Percentiles rank a stretch among this genome's conserved stretches.
These are phyloP conservation scores for Drosophila bocqueti DNA, from an alignment of 1,140 invertebrate species.

Conservation along the genomic window DNA sequence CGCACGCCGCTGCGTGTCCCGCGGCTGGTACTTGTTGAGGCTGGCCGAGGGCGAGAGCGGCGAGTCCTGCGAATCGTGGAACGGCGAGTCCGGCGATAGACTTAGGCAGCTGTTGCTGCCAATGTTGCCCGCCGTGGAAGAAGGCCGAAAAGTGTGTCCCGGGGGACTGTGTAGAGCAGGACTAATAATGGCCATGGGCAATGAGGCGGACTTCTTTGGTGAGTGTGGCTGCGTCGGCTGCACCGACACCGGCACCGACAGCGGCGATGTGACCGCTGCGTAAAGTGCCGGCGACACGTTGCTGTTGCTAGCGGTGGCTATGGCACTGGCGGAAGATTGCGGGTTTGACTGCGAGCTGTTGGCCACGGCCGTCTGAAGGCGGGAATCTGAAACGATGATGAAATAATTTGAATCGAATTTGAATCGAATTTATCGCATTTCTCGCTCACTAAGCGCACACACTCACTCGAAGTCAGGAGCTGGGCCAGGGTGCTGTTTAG, in stretches of 20 bases:
- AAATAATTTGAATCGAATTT: neutral
- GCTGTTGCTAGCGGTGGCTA: conserved; percentile 42
- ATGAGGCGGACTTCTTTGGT: conserved; percentile 82
- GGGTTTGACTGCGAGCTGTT: conserved; percentile 60
- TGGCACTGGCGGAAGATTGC: conserved; percentile 72
- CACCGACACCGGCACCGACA: conserved; percentile 39
- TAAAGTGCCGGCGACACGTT: conserved; percentile 51
- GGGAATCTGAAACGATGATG: conserved; percentile 49
- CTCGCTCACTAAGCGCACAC: too few relatives aligned
- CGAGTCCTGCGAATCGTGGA: conserved; percentile 79
- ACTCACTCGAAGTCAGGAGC: conserved; percentile 71
- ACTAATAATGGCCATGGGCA: conserved; percentile 65
- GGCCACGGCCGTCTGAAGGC: conserved; percentile 75
- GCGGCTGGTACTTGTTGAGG: conserved; percentile 76
- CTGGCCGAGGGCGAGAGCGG: conserved; percentile 85
- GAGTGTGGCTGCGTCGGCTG: conserved; percentile 63
- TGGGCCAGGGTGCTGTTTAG: conserved; percentile 84
- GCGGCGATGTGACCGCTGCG: conserved; percentile 46
- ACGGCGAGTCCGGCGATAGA: conserved; percentile 79
- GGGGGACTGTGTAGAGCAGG: conserved; percentile 74
- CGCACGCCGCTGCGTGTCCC: conserved; percentile 87
- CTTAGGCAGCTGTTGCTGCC: conserved; percentile 56
- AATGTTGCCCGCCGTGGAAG: conserved; percentile 18
- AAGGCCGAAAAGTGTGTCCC: conserved; percentile 45
- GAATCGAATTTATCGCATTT: neutral